Percentiles rank a stretch among this genome's conserved stretches.
Conservation (phyloP, 2,797 vertebrate genomes). For the Sebastes trivittatus region DNA sequence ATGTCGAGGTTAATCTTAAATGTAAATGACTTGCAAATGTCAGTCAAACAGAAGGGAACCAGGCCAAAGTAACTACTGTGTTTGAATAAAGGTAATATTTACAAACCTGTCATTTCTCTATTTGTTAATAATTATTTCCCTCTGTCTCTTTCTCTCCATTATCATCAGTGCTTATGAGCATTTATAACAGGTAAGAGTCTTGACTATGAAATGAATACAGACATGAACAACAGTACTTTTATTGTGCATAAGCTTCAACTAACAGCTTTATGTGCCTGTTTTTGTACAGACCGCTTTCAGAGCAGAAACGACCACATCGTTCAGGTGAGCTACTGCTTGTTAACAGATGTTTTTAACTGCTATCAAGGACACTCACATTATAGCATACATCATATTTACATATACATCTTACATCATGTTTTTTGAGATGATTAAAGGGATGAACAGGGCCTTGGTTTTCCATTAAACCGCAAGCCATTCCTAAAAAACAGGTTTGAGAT, state of each 20-base stretch:
- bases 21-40: conserved; percentile 53
- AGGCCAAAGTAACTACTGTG: neutral
- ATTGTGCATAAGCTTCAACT: neutral
- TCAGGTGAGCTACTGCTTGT: conserved; percentile 72
- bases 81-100: conserved; percentile 18
- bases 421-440: neutral
- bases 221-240: neutral
- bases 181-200: conserved; percentile 81
- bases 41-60: conserved; percentile 19
- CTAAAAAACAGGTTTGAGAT: conserved; percentile 11
- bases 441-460: neutral
- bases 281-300: conserved; percentile 75
- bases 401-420: neutral
- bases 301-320: conserved; percentile 79
- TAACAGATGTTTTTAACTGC: neutral
- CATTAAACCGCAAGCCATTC: neutral
- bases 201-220: neutral
- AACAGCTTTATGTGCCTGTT: conserved; percentile 16
- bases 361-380: neutral
- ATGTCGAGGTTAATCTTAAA: conserved; percentile 11
- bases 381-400: neutral
- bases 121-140: conserved; percentile 8
- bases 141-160: conserved; percentile 24
- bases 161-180: conserved; percentile 79
- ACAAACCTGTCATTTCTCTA: neutral